Percentiles rank a stretch among this genome's conserved stretches.
Conservation (phyloP, 2,888 invertebrate genomes). For the Colletes collaris region DNA sequence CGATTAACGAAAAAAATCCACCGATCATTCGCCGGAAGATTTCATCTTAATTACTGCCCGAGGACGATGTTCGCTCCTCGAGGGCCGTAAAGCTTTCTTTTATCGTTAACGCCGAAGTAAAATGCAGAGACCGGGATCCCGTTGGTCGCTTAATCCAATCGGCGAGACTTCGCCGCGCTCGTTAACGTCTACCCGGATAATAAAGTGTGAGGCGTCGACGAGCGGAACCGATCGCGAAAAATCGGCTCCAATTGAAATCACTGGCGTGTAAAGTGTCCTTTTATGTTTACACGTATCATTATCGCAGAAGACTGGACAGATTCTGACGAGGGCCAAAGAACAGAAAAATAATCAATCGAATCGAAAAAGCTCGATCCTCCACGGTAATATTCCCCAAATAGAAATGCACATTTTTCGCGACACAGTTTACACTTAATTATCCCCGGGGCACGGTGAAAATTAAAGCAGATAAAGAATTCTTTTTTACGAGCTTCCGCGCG, state of each 20-base stretch:
- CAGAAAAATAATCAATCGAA: no score
- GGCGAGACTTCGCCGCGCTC: slow-evolving; percentile 45
- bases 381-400: no score
- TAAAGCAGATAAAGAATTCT: neutral
- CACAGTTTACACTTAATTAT: slow-evolving; percentile 20
- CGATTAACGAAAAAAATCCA: slow-evolving; percentile 53
- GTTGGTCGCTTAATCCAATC: slow-evolving; percentile 57
- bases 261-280: no score
- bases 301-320: no score
- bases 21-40: slow-evolving; percentile 46
- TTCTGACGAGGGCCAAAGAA: no score
- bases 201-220: slow-evolving; percentile 31
- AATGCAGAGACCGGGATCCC: slow-evolving; percentile 38
- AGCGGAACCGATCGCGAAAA: slow-evolving; percentile 15
- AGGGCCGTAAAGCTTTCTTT: slow-evolving; percentile 53
- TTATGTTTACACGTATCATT: no score
- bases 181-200: slow-evolving; percentile 56
- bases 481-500: neutral
- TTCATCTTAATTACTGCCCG: slow-evolving; percentile 59
- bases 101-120: slow-evolving; percentile 62
- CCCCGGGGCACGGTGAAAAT: neutral
- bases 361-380: no score
- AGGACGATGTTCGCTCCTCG: slow-evolving; percentile 24
- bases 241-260: slow-evolving; percentile 4
- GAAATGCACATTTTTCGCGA: no score